Conservation (phyloP, 2,888 invertebrate species). For the Galerucella calmariensis region DNA sequence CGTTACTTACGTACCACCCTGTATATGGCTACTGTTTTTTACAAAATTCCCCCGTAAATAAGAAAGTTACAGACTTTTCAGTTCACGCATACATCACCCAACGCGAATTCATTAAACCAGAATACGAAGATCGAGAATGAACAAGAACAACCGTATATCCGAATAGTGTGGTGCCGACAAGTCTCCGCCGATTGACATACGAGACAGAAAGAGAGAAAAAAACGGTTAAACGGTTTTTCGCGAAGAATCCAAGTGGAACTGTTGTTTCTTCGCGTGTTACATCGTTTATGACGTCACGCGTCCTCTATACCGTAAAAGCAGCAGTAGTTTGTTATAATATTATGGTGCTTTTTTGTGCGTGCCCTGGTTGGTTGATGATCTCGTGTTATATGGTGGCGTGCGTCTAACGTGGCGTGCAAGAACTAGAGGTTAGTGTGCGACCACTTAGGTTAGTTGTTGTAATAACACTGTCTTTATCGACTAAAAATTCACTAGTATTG, state of each 20-base stretch:
- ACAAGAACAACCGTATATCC: not conserved
- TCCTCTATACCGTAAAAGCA: not conserved
- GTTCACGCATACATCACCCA: slow-evolving; percentile 1
- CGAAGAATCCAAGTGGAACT: slow-evolving; percentile 27
- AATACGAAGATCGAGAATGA: slow-evolving; percentile 6
- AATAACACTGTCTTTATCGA: not conserved
- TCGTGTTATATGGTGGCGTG: slow-evolving; percentile 11
- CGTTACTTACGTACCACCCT: too few species aligned
- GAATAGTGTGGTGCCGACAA: slow-evolving; percentile 3
- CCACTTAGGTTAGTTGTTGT: not conserved
- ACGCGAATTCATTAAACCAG: slow-evolving; percentile 9
- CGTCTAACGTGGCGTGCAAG: slow-evolving; percentile 8
- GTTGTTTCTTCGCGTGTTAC: slow-evolving; percentile 12
- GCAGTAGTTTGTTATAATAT: not conserved
- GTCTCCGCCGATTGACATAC: slow-evolving; percentile 10
- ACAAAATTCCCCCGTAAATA: not conserved
- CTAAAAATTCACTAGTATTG: not conserved
- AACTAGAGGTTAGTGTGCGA: slow-evolving; percentile 8
- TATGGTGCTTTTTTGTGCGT: slow-evolving; percentile 20
- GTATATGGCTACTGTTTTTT: too few species aligned
- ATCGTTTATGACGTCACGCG: slow-evolving; percentile 20
- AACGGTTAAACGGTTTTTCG: slow-evolving; percentile 22
- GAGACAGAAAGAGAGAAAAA: not conserved
- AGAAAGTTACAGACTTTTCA: slow-evolving; percentile 10
- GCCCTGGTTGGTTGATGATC: slow-evolving; percentile 6